A percentile compares a stretch with the other conserved stretches of the same genome.
Evolutionary conservation across 2,797 vertebrate species (phyloP).

Genomic region (Mormyrus proboscirostris): DNA sequence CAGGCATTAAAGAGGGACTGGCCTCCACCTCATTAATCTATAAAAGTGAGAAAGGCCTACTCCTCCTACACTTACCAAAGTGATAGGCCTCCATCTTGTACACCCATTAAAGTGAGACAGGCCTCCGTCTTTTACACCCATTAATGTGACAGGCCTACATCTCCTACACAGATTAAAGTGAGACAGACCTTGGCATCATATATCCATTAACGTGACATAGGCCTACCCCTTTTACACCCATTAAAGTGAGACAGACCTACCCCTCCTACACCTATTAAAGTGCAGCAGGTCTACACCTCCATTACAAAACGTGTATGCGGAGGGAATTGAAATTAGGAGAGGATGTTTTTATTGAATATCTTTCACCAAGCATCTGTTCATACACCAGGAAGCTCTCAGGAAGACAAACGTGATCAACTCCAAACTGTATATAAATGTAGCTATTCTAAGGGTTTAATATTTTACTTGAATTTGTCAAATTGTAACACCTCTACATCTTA

Average conservation of each 20-base stretch:
- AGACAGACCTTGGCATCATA: neutral
- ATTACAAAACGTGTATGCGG: neutral
- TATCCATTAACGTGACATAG: neutral
- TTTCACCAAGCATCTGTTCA: neutral
- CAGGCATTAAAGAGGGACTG: neutral
- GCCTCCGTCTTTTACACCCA: neutral
- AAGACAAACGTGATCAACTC: neutral
- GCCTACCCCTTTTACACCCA: neutral
- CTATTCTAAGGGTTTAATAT: neutral
- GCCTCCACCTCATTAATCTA: neutral
- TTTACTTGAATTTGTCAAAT: neutral
- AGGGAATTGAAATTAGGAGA: neutral
- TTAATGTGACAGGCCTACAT: neutral
- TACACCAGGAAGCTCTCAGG: neutral
- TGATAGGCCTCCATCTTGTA: neutral
- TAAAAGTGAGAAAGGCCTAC: too few relatives aligned
- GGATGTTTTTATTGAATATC: neutral
- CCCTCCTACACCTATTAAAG: neutral
- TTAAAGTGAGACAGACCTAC: neutral
- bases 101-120: neutral
- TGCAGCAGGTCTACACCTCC: neutral
- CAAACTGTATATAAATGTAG: neutral
- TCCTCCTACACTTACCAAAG: neutral
- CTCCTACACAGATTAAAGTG: neutral
- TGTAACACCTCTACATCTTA: neutral